phyloP scores from a whole-genome alignment of 2,797 vertebrate species.

The Eulemur albifrons region DNA sequence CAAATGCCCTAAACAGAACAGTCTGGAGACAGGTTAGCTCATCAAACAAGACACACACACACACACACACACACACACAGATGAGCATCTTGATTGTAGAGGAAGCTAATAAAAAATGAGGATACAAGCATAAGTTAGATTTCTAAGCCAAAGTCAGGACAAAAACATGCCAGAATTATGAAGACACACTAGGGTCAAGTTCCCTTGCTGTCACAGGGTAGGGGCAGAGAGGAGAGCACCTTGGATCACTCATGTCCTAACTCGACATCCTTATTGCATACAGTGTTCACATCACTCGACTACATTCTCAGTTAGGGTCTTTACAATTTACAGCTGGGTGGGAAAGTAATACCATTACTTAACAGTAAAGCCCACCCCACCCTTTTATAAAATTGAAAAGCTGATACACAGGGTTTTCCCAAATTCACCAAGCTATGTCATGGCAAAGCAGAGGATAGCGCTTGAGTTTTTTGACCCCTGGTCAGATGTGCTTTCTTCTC shows the following conservation, averaged over 20 bases:
- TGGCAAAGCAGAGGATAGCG: background rate
- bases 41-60: background rate
- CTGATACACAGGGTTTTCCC: background rate
- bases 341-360: background rate
- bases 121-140: background rate
- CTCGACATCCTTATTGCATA: background rate
- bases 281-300: background rate
- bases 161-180: background rate
- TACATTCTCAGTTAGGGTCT: background rate
- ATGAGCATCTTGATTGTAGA: background rate
- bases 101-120: background rate
- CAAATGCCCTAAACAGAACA: background rate
- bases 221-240: background rate
- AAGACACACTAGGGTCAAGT: rapidly evolving
- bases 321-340: background rate
- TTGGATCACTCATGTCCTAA: background rate
- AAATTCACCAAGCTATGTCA: background rate
- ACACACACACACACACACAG: rapidly evolving
- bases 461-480: background rate
- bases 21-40: background rate
- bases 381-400: background rate
- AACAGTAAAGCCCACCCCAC: background rate
- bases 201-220: background rate
- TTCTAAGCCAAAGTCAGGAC: background rate
- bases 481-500: background rate